A percentile compares a stretch with the other conserved stretches of the same genome.
Evolutionary conservation across 2,797 vertebrate species (phyloP).

Genomic region (Neomorphus geoffroyi): DNA sequence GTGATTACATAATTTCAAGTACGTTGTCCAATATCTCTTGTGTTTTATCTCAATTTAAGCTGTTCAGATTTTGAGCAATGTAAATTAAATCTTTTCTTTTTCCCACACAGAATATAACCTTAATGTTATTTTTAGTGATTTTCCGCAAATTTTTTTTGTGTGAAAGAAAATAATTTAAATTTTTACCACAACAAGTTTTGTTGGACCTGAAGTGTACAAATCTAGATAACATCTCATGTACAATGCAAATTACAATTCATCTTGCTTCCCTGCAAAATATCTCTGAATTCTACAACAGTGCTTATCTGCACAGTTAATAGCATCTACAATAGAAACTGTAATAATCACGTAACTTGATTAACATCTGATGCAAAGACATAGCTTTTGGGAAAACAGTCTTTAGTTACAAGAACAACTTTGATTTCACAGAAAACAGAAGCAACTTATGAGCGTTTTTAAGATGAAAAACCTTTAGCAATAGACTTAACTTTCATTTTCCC

Average conservation of each 20-base stretch:
- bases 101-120: not conserved
- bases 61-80: not conserved
- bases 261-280: not conserved
- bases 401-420: not conserved
- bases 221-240: not conserved
- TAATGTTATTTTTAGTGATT: not conserved
- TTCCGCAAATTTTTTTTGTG: not conserved
- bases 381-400: not conserved
- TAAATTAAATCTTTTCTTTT: not conserved
- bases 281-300: not conserved
- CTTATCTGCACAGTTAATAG: not conserved
- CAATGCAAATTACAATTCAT: not conserved
- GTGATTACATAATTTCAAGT: not conserved
- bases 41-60: not conserved
- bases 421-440: not conserved
- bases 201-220: not conserved
- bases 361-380: not conserved
- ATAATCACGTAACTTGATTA: not conserved
- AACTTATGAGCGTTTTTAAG: not conserved
- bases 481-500: not conserved
- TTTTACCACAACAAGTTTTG: not conserved
- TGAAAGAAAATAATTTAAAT: not conserved
- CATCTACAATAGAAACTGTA: not conserved
- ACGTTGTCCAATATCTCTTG: not conserved
- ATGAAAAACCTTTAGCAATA: not conserved